phyloP scores from a whole-genome alignment of 2,113 vertebrate genomes.

The Sclerurus mexicanus region DNA sequence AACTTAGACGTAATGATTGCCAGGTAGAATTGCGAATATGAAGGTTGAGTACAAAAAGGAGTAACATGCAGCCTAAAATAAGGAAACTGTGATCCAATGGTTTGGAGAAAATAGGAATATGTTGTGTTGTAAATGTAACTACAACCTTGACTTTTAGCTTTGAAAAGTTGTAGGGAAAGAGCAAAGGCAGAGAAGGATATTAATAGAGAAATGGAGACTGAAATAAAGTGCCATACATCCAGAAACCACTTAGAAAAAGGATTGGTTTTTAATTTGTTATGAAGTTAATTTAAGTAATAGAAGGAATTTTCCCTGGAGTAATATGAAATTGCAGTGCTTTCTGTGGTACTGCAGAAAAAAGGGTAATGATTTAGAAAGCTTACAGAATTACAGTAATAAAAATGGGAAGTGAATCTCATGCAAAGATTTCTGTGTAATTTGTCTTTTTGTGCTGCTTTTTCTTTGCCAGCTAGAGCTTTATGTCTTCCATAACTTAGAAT shows the following conservation, averaged over 20 bases:
- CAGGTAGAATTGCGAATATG: background rate
- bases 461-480: background rate
- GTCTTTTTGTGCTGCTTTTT: background rate
- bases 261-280: accelerated
- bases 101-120: background rate
- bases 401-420: background rate
- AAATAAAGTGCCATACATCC: background rate
- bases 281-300: background rate
- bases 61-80: background rate
- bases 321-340: background rate
- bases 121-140: no score
- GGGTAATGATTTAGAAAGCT: background rate
- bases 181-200: background rate
- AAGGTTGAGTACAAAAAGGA: background rate
- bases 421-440: background rate
- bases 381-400: background rate
- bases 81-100: background rate
- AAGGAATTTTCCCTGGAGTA: background rate
- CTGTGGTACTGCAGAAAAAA: background rate
- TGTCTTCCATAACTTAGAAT: background rate
- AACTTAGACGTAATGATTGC: background rate
- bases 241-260: background rate
- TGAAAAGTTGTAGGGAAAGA: background rate
- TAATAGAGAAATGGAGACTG: background rate
- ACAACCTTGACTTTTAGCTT: background rate